Base-by-base conservation (phyloP, 2,797 vertebrate genomes). In the Sphenopsis melanotis region DNA sequence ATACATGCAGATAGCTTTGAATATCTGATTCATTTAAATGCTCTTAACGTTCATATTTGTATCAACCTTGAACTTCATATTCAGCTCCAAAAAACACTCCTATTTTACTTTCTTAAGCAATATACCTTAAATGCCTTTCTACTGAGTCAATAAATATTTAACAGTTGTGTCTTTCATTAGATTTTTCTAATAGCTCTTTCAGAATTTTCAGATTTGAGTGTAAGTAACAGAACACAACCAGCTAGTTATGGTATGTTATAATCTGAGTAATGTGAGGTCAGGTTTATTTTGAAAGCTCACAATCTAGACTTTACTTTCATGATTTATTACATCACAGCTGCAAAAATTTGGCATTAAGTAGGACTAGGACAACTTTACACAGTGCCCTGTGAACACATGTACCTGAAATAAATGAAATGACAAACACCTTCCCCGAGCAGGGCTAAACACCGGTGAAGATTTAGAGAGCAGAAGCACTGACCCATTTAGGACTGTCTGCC, bases 231-330 rank as follows among this genome's bases (percentile, higher is more conserved):
- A 94, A 59, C 34, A 72, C 2, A 82, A 7, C 15, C 44, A 83
- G 30, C 29, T 71, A 30, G 65, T 30, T 75, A 66, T 44, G 65
- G 17, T 70, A 39, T 49, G 6, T 12, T 86, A 17, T 76, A 93
- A 96, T 52, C 69, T 27, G 15, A 66, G 29, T 75, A 84, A 84
- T 44, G 8, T 27, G 20, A 90, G 64, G 49, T 65, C 39, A 36
- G 22, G 18, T 64, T 96, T 90, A 56, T 94, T 93, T 80, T 92
- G 86, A 87, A 87, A 94, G 49, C 56, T 93, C 55, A 75, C 34
- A 61, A 42, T 76, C 66, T 68, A 75, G 80, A 21, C 29, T 84
- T 84, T 69, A 79, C 15, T 82, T 60, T 53, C 34, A 11, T 39
- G 10, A 61, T 87, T 87, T 95, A 70, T 64, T 63, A 74, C 7